A percentile compares a stretch with the other conserved stretches of the same genome.
phyloP scores from a whole-genome alignment of 2,888 invertebrate genomes.

The Lamellibrachia satsuma region DNA sequence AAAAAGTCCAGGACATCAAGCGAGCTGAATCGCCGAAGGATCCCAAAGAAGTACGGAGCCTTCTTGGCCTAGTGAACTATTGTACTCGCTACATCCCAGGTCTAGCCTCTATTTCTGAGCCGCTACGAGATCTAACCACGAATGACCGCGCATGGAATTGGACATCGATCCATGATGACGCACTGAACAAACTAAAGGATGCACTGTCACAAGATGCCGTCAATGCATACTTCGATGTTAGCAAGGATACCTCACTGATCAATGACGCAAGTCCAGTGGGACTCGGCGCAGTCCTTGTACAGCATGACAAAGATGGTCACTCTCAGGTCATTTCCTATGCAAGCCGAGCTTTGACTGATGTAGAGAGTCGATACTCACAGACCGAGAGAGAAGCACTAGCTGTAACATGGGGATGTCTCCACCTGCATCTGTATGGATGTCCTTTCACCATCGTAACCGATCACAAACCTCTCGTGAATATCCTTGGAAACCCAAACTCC shows the following conservation, averaged over 20 bases:
- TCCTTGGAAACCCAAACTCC: conserved; percentile 45
- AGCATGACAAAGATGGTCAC: background rate
- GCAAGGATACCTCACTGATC: background rate
- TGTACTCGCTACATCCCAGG: background rate
- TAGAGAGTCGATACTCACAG: conserved; percentile 47
- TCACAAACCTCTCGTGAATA: conserved; percentile 49
- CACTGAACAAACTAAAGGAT: background rate
- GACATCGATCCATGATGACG: background rate
- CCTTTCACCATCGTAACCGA: conserved; percentile 48
- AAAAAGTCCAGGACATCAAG: background rate
- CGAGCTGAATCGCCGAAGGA: background rate
- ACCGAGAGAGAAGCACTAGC: conserved; percentile 46
- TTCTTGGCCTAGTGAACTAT: background rate
- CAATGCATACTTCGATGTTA: background rate
- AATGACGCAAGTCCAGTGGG: conserved; percentile 46
- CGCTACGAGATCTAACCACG: too few relatives aligned
- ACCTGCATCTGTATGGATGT: conserved; percentile 49
- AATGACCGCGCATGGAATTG: background rate
- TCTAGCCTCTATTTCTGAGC: too few relatives aligned
- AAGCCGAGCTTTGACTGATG: conserved; percentile 43
- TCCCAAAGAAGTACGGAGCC: background rate
- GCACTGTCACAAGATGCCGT: background rate
- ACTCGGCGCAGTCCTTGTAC: conserved; percentile 23
- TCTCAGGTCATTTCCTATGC: conserved; percentile 37
- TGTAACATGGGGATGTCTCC: conserved; percentile 48